Conservation (phyloP, 92 coral and sea anemone genomes). For the Epizoanthus fatuus region DNA sequence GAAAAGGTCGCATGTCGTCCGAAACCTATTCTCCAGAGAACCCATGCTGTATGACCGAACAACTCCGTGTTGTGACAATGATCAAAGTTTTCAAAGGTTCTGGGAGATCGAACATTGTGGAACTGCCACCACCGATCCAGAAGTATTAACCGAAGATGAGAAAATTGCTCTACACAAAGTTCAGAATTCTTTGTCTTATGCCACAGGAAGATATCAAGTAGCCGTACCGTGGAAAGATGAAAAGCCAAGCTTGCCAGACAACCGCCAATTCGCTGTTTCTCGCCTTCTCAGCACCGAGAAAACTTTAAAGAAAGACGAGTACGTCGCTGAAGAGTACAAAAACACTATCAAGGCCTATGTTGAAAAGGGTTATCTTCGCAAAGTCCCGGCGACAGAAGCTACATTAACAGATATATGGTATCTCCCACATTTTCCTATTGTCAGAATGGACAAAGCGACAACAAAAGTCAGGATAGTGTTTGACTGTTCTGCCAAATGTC, state of each 20-base stretch:
- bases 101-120: conserved; percentile 76
- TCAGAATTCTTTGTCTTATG: conserved; percentile 25
- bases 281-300: conserved; percentile 55
- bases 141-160: conserved; percentile 57
- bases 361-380: conserved; percentile 64
- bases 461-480: conserved; percentile 70
- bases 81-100: conserved; percentile 62
- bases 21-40: conserved; percentile 12
- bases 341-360: conserved; percentile 47
- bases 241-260: conserved; percentile 60
- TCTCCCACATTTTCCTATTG: conserved; percentile 69
- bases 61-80: conserved; percentile 45
- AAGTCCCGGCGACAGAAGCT: conserved; percentile 40
- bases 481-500: conserved; percentile 65
- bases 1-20: conserved; percentile 29
- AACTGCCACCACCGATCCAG: conserved; percentile 2
- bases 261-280: conserved; percentile 18
- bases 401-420: conserved; percentile 64
- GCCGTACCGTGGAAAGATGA: conserved; percentile 66
- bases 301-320: conserved; percentile 41
- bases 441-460: conserved; percentile 70
- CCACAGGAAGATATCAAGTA: conserved; percentile 47
- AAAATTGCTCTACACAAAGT: conserved; percentile 52
- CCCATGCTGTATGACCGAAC: background rate
- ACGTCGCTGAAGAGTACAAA: conserved; percentile 54